These are phyloP conservation scores for Drosophila murphyi DNA, from an alignment of 1,140 invertebrate genomes.

Conservation along the genomic window DNA sequence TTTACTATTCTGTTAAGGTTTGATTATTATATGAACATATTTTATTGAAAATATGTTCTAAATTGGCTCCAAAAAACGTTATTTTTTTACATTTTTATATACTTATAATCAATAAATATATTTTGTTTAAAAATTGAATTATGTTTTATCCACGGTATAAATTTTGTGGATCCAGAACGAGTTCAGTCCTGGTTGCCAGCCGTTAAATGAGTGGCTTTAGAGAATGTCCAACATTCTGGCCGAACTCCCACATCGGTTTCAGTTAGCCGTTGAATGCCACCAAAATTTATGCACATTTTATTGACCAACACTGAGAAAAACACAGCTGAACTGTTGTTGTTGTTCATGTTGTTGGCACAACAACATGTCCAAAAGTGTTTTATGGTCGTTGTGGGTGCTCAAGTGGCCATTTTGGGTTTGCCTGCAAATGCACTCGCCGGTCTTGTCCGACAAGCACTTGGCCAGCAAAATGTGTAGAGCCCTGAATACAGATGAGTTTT, in stretches of 20 bases:
- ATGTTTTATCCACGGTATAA: conserved; percentile 9
- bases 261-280: conserved; percentile 50
- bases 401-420: conserved; percentile 74
- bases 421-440: conserved; percentile 58
- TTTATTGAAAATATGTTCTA: too few species aligned
- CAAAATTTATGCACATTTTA: conserved; percentile 80
- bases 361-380: conserved; percentile 80
- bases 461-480: conserved; percentile 31
- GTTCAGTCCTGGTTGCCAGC: conserved; percentile 31
- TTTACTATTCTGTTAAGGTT: too few species aligned
- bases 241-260: conserved; percentile 22
- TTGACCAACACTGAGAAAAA: conserved; percentile 72
- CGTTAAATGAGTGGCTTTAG: conserved; percentile 31
- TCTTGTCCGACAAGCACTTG: conserved; percentile 76
- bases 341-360: conserved; percentile 64
- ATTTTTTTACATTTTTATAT: neutral
- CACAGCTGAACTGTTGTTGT: conserved; percentile 25
- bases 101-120: neutral
- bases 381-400: conserved; percentile 76
- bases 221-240: conserved; percentile 9
- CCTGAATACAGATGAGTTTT: conserved; percentile 69
- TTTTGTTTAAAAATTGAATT: neutral
- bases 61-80: too few species aligned
- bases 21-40: too few species aligned
- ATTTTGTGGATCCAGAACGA: neutral